These are phyloP conservation scores for Etheostoma nigrum DNA, from an alignment of 2,797 vertebrate genomes.

Conservation along the genomic window DNA sequence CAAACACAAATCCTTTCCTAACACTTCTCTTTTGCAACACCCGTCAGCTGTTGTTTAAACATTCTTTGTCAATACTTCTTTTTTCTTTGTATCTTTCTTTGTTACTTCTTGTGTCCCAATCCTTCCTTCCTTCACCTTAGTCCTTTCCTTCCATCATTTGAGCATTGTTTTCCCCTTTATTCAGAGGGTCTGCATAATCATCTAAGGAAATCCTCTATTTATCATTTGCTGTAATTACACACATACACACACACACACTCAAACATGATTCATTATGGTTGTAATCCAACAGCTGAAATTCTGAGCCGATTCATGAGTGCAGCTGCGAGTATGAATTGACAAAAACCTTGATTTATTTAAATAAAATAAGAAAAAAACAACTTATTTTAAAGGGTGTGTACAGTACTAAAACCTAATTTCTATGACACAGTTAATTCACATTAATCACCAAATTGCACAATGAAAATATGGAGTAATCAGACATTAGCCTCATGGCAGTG, in stretches of 20 bases:
- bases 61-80: neutral
- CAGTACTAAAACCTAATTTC: conserved; percentile 19
- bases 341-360: conserved; percentile 16
- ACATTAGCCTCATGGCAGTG: no score
- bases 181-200: conserved; percentile 16
- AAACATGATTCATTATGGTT: conserved; percentile 6
- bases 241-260: neutral
- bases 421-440: conserved; percentile 44
- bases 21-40: neutral
- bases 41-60: neutral
- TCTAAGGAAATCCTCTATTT: neutral
- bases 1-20: conserved; percentile 3
- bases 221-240: conserved; percentile 4
- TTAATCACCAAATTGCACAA: neutral
- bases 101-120: neutral
- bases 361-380: conserved; percentile 22
- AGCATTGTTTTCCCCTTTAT: neutral
- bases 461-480: no score
- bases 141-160: neutral
- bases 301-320: neutral
- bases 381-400: conserved; percentile 3
- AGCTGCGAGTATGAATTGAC: conserved; percentile 9
- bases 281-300: conserved; percentile 24
- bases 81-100: conserved; percentile 5
- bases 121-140: neutral